These are phyloP conservation scores for Lasiurus cinereus DNA, from an alignment of 2,113 vertebrate genomes.

Conservation along the genomic window DNA sequence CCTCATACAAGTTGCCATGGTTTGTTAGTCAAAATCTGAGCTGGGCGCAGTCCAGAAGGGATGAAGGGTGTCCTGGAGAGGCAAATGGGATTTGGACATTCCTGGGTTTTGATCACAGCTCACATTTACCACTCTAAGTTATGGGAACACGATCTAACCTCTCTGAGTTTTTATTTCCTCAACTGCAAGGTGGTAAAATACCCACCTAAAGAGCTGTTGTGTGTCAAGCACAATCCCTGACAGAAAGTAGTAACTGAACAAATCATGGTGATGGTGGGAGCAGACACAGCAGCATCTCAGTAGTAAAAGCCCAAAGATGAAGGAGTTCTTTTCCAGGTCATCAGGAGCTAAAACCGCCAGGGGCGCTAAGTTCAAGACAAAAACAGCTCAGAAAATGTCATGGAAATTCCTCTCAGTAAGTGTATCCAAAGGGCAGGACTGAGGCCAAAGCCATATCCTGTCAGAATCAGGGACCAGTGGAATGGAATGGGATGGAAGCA, in stretches of 20 bases:
- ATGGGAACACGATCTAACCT: background rate
- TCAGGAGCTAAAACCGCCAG: background rate
- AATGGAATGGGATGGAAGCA: background rate
- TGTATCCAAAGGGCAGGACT: background rate
- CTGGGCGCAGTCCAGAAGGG: background rate
- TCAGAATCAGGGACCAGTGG: background rate
- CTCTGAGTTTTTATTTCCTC: background rate
- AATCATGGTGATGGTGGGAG: no score
- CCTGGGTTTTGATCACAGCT: background rate
- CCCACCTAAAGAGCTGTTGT: background rate
- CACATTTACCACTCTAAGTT: background rate
- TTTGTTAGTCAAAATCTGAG: background rate
- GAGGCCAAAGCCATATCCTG: background rate
- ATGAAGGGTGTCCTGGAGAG: background rate
- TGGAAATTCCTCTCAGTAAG: background rate
- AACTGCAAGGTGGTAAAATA: background rate
- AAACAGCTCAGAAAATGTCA: background rate
- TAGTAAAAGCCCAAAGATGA: background rate
- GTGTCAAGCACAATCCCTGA: background rate
- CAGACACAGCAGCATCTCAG: background rate
- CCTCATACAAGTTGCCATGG: background rate
- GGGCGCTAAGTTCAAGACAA: background rate
- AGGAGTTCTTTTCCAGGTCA: background rate
- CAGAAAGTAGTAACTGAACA: background rate
- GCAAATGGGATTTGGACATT: background rate